Percentiles rank a stretch among this genome's conserved stretches.
Conservation (phyloP, 1,140 invertebrate species). For the Drosophila triauraria region DNA sequence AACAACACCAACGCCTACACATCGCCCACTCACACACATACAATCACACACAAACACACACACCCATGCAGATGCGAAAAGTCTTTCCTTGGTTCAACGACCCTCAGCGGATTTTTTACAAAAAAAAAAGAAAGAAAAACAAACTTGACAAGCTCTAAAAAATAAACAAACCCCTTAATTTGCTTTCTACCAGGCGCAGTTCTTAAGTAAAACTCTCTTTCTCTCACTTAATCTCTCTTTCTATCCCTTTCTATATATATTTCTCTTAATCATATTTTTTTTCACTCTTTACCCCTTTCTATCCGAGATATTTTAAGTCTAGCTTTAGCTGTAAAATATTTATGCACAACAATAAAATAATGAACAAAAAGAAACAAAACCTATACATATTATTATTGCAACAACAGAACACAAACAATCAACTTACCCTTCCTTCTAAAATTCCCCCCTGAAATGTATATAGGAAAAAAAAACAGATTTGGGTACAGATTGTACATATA, state of each 20-base stretch:
- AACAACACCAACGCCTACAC: slow-evolving; percentile 34
- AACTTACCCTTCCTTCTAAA: background rate
- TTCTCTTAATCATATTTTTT: slow-evolving; percentile 5
- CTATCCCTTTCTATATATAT: slow-evolving; percentile 25
- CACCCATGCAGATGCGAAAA: slow-evolving; percentile 57
- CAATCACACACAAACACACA: slow-evolving; percentile 17
- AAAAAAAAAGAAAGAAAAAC: background rate
- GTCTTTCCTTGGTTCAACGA: slow-evolving; percentile 69
- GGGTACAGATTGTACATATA: slow-evolving; percentile 23
- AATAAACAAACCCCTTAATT: slow-evolving; percentile 6
- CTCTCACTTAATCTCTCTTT: slow-evolving; percentile 12
- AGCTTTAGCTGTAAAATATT: slow-evolving; percentile 81
- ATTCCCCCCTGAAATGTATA: background rate
- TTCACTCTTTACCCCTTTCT: slow-evolving; percentile 15
- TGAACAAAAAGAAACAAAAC: slow-evolving; percentile 65
- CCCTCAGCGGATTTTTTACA: slow-evolving; percentile 12
- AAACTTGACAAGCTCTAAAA: slow-evolving; percentile 24
- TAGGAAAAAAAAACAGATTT: slow-evolving; percentile 4
- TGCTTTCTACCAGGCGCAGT: slow-evolving; percentile 59
- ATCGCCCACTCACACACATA: slow-evolving; percentile 38
- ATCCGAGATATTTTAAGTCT: slow-evolving; percentile 65
- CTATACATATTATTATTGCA: slow-evolving; percentile 52
- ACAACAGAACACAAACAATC: slow-evolving; percentile 40
- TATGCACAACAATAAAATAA: slow-evolving; percentile 81
- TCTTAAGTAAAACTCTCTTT: slow-evolving; percentile 25